Evolutionary conservation across 2,888 invertebrate genomes (phyloP), one percentile per base, ranked within the genome.

Genomic region (Anthrax anthrax): DNA sequence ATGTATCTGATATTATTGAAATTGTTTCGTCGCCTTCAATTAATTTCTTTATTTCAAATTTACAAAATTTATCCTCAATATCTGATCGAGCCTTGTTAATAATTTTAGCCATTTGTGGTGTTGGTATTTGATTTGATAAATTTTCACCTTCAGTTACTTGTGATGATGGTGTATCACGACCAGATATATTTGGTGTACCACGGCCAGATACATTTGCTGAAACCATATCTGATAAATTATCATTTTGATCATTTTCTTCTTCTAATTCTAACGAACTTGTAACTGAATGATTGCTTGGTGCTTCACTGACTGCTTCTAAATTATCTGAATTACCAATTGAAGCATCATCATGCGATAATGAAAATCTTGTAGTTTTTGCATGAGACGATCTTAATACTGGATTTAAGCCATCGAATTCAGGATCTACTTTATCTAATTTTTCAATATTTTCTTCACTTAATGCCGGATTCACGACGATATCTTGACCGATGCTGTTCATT

Each of bases 21-120:
- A 94, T 84, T 1, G 94, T 94, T 69, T 97, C 97, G 65, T 96
- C 96, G 2, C 87, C 88, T 68, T 78, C 78, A 54, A 77, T 63
- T 46, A 81, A 64, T 60, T 81, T 81, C 67, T 87, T 91, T 34
- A 97, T 89, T 64, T 95, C 95, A 67, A 97, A 97, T 70, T 96
- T 95, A 65, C 96, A 95, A 73, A 97, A 97, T 64, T 95, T 92
- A 57, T 97, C 97, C 57, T 96, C 95, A 49, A 97, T 91, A 59
- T 97, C 96, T 47, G 91, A 92, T 4, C 92, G 75, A 29, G 89
- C 87, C 65, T 89, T 87, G 44, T 77, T 77, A 37, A 78, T 60
- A n/a, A 77, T 61, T 59, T 88, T 88, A 51, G 74, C 77, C 66
- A 55, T 73, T 60, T 70, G 70, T 6, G 70, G 70, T 14, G 72